Percentiles rank a stretch among this genome's conserved stretches.
Conservation (phyloP, 2,113 vertebrate genomes). For the Rhabdomys dilectus region DNA sequence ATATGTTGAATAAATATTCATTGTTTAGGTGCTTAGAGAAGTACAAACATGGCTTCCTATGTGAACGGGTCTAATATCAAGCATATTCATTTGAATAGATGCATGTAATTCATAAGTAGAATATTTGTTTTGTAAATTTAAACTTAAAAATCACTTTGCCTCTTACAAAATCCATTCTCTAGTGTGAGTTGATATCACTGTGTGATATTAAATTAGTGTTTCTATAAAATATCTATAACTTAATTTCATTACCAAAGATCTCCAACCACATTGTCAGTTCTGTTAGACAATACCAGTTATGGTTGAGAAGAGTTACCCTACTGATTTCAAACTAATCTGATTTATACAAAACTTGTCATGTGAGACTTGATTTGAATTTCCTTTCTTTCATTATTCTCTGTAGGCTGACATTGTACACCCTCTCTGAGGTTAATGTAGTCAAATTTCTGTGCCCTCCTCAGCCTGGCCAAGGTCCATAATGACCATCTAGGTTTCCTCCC, state of each 20-base stretch:
- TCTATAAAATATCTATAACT: background rate
- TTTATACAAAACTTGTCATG: background rate
- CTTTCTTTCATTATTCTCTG: background rate
- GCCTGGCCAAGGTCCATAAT: background rate
- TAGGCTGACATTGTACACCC: background rate
- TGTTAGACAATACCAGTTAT: background rate
- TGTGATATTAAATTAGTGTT: background rate
- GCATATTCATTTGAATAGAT: background rate
- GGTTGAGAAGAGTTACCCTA: background rate
- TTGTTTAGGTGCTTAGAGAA: background rate
- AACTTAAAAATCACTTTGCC: background rate
- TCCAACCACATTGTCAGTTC: background rate
- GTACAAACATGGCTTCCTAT: background rate
- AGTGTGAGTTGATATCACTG: background rate
- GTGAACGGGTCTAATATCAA: background rate
- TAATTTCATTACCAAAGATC: background rate
- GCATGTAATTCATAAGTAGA: background rate
- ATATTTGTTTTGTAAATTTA: conserved; percentile 15
- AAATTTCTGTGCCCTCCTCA: background rate
- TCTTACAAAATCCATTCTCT: background rate
- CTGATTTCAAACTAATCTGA: background rate
- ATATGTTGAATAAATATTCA: conserved; percentile 12
- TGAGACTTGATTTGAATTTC: background rate
- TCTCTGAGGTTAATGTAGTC: background rate
- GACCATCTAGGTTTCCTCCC: background rate